phyloP scores from a whole-genome alignment of 1,140 invertebrate genomes.

The Cotesia typhae region DNA sequence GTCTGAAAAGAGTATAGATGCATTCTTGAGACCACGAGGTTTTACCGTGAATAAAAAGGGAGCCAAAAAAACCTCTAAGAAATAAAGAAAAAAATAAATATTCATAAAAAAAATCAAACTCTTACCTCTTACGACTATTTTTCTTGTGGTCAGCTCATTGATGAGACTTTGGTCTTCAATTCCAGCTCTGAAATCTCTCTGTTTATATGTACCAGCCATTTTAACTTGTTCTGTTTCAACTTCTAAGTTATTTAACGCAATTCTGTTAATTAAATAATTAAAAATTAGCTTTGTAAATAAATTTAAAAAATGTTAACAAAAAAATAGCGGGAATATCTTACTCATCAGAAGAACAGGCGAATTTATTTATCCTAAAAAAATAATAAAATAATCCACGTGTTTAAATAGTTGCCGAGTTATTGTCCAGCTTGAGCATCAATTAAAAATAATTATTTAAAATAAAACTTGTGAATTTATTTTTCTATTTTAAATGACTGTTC shows the following conservation, averaged over 20 bases:
- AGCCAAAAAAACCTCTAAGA: background rate
- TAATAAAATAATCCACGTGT: too few relatives aligned
- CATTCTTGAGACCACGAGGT: background rate
- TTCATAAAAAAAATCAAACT: background rate
- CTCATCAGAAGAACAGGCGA: too few relatives aligned
- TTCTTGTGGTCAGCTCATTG: background rate
- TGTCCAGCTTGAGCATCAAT: too few relatives aligned
- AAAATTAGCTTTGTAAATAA: background rate
- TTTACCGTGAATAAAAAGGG: background rate
- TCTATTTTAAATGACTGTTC: too few relatives aligned
- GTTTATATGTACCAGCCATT: conserved; percentile 9
- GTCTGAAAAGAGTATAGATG: conserved; percentile 12
- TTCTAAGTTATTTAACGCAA: background rate
- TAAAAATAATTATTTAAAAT: too few relatives aligned
- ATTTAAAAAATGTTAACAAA: too few relatives aligned
- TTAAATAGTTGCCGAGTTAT: too few relatives aligned
- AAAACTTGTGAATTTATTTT: too few relatives aligned
- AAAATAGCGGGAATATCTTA: too few relatives aligned
- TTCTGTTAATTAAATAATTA: background rate
- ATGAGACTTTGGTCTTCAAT: conserved; percentile 8
- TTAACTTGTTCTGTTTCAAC: background rate
- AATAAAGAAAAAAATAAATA: conserved; percentile 25
- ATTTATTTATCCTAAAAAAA: too few relatives aligned
- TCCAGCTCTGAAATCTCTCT: background rate
- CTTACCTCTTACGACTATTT: conserved; percentile 4